Evolutionary conservation across 2,797 vertebrate species (phyloP), one percentile per base, ranked within the genome.

Genomic region (Pempheris klunzingeri): DNA sequence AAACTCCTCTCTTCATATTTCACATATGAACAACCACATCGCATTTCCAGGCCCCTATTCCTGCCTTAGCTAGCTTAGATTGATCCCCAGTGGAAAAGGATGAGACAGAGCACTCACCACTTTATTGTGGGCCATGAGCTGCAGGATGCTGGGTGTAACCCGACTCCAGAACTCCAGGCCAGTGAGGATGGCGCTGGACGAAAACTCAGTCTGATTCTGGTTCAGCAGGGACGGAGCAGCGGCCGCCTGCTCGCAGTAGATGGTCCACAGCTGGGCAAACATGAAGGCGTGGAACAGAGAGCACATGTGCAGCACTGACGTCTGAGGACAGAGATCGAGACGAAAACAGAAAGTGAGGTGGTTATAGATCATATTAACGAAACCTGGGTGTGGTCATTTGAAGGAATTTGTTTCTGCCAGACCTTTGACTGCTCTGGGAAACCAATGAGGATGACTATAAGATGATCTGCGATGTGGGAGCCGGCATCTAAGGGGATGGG

Each of bases 371-470:
- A 18, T 26, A 53, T 60, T 9, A 46, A 68, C 47, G 62, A 66
- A 78, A 60, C n/a, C 30, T 50, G 62, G 53, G 38, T 30, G 36
- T n/a, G 41, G 30, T 47, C 17, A 60, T 30, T 68, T 59, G 49
- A 41, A 18, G 4, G 18, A 34, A 62, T 30, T 64, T 47, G 30
- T 59, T 72, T 43, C n/a, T 71, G 43, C 62, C 92, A 91, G 94
- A 99, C 98, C 97, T 99, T 99, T 77, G 98, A 99, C 92, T 99
- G 98, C 75, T 99, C 98, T 30, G 98, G 98, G 93, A 99, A 99
- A 73, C 98, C 98, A 85, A 99, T 99, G 81, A 99, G 96, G 93
- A 99, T 99, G 90, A 99, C 96, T 74, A 99, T 99, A 71, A 99
- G 97, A 90, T 99, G 98, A 89, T 99, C 98, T 50, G 98, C 98